Evolutionary conservation across 2,797 vertebrate genomes (phyloP).

Genomic region (Sebastolobus alascanus): DNA sequence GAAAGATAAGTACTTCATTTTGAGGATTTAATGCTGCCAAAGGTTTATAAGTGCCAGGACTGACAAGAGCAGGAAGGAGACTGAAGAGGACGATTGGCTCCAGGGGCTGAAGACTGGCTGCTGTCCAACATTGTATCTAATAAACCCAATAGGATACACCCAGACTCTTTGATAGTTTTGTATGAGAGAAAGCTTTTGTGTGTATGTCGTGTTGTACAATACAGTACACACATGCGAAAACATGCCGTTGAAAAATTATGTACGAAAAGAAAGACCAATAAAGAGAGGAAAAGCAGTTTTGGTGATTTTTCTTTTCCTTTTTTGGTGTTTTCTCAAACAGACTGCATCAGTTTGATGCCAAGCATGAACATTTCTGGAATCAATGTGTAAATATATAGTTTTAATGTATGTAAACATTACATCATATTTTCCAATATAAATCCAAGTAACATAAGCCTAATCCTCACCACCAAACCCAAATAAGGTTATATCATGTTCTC

Average conservation of each 20-base stretch:
- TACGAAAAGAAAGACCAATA: not conserved
- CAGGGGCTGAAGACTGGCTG: constrained; percentile 45
- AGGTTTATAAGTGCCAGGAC: constrained; percentile 32
- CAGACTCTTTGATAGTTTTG: constrained; percentile 42
- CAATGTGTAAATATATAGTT: not conserved
- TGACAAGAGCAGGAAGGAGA: constrained; percentile 53
- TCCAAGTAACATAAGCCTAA: not conserved
- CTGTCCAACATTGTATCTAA: constrained; percentile 53
- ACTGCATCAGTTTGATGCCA: not conserved
- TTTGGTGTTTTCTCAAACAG: constrained; percentile 11
- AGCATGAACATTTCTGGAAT: constrained; percentile 3
- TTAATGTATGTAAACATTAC: not conserved
- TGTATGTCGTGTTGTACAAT: not conserved
- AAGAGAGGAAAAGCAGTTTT: not conserved
- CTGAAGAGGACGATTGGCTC: constrained; percentile 46
- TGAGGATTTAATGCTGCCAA: constrained; percentile 43
- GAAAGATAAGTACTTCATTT: constrained; percentile 55
- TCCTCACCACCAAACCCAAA: not conserved
- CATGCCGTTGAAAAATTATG: not conserved
- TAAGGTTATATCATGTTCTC: constrained; percentile 37
- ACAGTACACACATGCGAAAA: constrained; percentile 5
- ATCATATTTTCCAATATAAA: not conserved
- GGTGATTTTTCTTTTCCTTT: not conserved
- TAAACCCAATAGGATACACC: constrained; percentile 56
- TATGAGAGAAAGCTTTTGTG: constrained; percentile 12